These are phyloP conservation scores for Harpagus bidentatus DNA, from an alignment of 2,113 vertebrate genomes.

Conservation along the genomic window DNA sequence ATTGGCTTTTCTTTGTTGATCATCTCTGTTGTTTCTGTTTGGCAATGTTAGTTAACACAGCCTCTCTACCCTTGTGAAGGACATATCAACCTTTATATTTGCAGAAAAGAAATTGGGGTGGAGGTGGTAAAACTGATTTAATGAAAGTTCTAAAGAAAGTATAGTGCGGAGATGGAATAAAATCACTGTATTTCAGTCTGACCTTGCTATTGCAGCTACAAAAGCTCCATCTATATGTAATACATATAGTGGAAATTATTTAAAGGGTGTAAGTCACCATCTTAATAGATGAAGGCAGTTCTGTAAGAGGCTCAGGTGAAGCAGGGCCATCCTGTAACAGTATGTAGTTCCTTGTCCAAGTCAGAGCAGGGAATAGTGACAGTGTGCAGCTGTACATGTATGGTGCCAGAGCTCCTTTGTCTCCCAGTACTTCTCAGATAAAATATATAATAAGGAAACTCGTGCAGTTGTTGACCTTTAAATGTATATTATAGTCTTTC, in stretches of 20 bases:
- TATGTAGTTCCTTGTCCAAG: not conserved
- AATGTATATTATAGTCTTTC: slow-evolving; percentile 23
- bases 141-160: not conserved
- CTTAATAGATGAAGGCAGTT: not conserved
- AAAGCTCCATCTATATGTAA: not conserved
- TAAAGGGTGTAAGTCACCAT: not conserved
- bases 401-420: not conserved
- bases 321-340: not conserved
- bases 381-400: not conserved
- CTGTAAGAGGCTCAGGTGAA: not conserved
- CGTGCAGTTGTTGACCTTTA: slow-evolving; percentile 45
- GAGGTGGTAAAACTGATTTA: not conserved
- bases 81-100: not conserved
- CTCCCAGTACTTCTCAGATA: not conserved
- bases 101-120: not conserved
- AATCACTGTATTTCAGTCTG: not conserved
- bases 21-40: not conserved
- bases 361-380: not conserved
- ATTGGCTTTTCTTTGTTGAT: not conserved
- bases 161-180: not conserved
- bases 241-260: not conserved
- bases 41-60: not conserved
- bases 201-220: not conserved
- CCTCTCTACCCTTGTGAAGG: not conserved
- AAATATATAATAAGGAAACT: slow-evolving; percentile 6